Percentiles rank a stretch among this genome's conserved stretches.
Evolutionary conservation across 2,797 vertebrate genomes (phyloP).

Genomic region (Dromococcyx pavoninus): DNA sequence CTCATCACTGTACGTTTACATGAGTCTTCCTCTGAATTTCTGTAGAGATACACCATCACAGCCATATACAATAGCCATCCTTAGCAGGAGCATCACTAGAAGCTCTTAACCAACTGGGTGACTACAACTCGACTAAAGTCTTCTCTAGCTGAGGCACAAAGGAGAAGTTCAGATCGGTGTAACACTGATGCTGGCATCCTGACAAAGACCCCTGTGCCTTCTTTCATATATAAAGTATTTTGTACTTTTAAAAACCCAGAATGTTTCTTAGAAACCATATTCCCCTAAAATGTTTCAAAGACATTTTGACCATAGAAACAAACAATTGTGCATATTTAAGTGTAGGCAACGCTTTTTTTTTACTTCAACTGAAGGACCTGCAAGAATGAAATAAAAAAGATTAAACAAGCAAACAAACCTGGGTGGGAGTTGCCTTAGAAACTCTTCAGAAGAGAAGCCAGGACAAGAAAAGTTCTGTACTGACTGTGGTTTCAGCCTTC

Average conservation of each 20-base stretch:
- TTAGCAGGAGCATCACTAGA: background rate
- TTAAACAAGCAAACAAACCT: too few species aligned
- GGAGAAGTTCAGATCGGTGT: background rate
- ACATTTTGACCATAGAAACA: constrained; percentile 30
- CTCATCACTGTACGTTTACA: background rate
- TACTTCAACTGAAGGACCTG: background rate
- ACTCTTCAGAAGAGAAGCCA: background rate
- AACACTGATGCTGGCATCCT: background rate
- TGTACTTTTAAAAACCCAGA: background rate
- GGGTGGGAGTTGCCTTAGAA: background rate
- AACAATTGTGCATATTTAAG: background rate
- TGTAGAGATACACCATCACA: background rate
- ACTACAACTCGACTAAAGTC: background rate
- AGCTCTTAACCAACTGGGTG: background rate
- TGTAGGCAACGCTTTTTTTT: background rate
- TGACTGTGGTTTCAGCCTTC: background rate
- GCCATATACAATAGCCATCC: background rate
- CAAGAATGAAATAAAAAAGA: background rate
- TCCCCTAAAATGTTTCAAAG: background rate
- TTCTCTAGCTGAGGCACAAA: background rate
- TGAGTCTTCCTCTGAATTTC: background rate
- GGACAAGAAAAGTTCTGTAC: background rate
- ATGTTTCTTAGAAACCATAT: background rate
- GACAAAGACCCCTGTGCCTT: background rate
- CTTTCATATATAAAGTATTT: background rate